Percentiles rank a stretch among this genome's conserved stretches.
These are phyloP conservation scores for Sclerurus mexicanus DNA, from an alignment of 2,113 vertebrate genomes.

Conservation along the genomic window DNA sequence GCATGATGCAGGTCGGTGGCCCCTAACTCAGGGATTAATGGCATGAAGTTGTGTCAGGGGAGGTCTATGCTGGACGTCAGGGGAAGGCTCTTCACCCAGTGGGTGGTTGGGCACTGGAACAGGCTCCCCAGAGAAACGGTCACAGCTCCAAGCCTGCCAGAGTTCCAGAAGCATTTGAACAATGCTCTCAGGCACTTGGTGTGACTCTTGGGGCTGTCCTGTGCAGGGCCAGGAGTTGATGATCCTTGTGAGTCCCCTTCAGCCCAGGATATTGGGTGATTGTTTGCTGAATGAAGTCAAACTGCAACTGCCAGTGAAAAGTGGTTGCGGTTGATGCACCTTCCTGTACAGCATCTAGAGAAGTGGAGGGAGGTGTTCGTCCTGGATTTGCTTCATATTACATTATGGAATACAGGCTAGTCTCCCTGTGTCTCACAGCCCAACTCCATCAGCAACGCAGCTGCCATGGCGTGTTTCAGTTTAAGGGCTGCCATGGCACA, in stretches of 20 bases:
- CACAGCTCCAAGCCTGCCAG: not conserved
- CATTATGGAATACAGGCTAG: fast-evolving
- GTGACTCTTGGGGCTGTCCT: not conserved
- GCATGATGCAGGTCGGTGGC: not conserved
- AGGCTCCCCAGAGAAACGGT: not conserved
- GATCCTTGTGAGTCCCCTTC: not conserved
- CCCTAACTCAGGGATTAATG: not conserved
- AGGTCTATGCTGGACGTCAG: not conserved
- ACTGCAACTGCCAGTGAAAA: not conserved
- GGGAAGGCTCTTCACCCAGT: not conserved
- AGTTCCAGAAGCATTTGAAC: not conserved
- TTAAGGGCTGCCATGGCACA: not conserved
- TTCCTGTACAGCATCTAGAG: not conserved
- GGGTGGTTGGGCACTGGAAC: not conserved
- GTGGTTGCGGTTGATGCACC: not conserved
- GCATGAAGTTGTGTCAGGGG: not conserved
- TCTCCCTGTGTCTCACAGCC: not conserved
- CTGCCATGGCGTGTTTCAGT: not conserved
- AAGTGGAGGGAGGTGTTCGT: not conserved
- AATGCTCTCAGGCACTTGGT: not conserved
- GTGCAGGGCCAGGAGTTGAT: not conserved
- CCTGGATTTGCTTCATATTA: not conserved
- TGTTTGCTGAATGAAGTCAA: not conserved
- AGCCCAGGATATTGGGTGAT: not conserved
- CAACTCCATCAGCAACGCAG: fast-evolving